Base-by-base conservation (phyloP, 2,113 vertebrate species). In the Sceloporus tristichus region DNA sequence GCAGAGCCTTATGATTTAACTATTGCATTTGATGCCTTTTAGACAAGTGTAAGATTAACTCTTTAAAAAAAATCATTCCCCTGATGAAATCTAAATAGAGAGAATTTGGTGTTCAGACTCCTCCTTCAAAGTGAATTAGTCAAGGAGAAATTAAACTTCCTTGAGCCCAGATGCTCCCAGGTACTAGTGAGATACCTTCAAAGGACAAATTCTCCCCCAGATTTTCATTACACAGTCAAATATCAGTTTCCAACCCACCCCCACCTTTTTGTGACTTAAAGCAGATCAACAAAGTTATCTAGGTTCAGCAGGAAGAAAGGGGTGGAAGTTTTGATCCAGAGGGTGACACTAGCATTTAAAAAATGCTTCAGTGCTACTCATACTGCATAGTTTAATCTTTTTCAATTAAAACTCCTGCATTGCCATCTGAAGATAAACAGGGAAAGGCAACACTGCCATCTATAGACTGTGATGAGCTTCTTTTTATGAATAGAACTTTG, bases 401-500 rank as follows among this genome's bases (percentile, higher is more conserved):
- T 91, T 89, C 86, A 93, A 82, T 94, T 78, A 91, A 78, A 71
- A 88, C 13, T 82, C 77, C 40, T 81, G 70, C 65, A 9, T 16
- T 14, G n/a, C 53, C 23, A 85, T 54, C 27, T 5, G 48, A 14
- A 1, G 16, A 53, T 0, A 18, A 85, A 40, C 81, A 94, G 56
- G 70, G 91, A 93, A 88, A 92, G 84, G 82, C 96, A 95, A 96
- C 94, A 96, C 87, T 94, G 94, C 96, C 97, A 97, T 91, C 97
- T 97, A 92, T 94, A 86, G 97, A 96, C 81, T 40, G 83, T 66
- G 79, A 1, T 29, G 9, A 0, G 0, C 5, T 8, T 0, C 3
- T 83, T 29, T 27, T 4, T n/a, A 23, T 13, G 54, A 66, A 19
- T 6, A 73, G 66, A 8, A 77, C 8, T 9, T 71, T 53, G 21